Evolutionary conservation across 2,888 invertebrate species (phyloP), one percentile per base, ranked within the genome.

Genomic region (Agrochola lota): DNA sequence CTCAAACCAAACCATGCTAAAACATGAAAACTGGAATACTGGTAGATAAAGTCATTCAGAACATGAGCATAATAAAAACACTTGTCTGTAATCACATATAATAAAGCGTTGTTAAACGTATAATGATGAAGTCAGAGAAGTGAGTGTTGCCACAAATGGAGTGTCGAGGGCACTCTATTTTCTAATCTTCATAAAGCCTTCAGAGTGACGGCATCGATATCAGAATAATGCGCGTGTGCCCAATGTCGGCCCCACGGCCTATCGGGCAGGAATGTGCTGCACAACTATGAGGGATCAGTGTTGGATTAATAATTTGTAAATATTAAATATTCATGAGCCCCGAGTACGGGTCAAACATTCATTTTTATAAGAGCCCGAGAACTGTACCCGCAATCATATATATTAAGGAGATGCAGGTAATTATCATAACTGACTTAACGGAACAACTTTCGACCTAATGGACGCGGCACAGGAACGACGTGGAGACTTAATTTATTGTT

Each of bases 231-330:
- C 90, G 85, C 86, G 90, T 89, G 89, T 88, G 85, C 85, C 86
- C 88, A 84, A 92, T 80, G 89, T 90, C 82, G 78, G 80, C 77
- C 78, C 86, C 83, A 85, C 87, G 85, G 87, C 89, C 91, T 93
- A 94, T 94, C 93, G 90, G 84, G 81, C 80, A 90, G 92, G 94
- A 94, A 95, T 95, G 94, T 91, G 81, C 77, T 43, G 91, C 55
- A 78, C 80, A 69, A 87, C 90, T 89, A 85, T 86, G 88, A 90
- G 89, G 93, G 93, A 94, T 94, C 94, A 94, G 94, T 95, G 95
- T 95, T 94, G 96, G 95, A 96, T 95, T 95, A 95, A 96, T 96
- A 96, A 96, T 95, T 95, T 96, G 95, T 96, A 95, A 96, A 96
- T 96, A 96, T 96, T 96, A 95, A 94, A 96, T 96, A 96, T 96